These are phyloP conservation scores for Rhipidura dahli DNA, from an alignment of 2,113 vertebrate genomes.

Conservation along the genomic window DNA sequence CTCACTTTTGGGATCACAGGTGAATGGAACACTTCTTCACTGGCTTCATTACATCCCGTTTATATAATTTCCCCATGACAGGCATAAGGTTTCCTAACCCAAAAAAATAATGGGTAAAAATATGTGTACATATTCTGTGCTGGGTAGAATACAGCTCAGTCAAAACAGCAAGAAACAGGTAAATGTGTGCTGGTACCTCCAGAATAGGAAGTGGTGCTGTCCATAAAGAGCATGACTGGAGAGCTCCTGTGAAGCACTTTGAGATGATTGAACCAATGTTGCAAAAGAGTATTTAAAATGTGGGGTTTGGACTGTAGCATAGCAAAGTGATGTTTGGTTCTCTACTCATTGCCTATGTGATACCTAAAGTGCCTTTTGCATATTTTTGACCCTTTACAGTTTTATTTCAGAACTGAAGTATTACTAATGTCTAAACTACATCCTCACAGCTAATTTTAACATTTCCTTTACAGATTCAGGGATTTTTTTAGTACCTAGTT, in stretches of 20 bases:
- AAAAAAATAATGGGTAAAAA: background rate
- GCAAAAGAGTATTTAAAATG: background rate
- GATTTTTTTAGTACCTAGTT: background rate
- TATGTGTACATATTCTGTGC: background rate
- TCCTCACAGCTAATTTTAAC: constrained; percentile 8
- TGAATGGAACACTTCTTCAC: background rate
- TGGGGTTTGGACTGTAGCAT: background rate
- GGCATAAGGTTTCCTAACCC: background rate
- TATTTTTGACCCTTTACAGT: background rate
- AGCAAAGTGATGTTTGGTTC: background rate
- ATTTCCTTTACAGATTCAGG: background rate
- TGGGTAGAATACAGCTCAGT: background rate
- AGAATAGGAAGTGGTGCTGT: background rate
- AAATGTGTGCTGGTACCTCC: background rate
- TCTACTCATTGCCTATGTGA: background rate
- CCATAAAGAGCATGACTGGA: background rate
- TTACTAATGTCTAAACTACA: constrained; percentile 1
- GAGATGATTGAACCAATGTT: background rate
- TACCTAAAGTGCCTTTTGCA: background rate
- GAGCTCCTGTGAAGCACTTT: background rate
- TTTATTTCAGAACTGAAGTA: background rate
- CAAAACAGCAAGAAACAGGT: background rate
- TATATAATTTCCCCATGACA: background rate
- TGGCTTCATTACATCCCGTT: background rate
- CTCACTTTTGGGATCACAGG: background rate